Conservation (phyloP, 2,113 vertebrate species). For the Tympanuchus pallidicinctus region DNA sequence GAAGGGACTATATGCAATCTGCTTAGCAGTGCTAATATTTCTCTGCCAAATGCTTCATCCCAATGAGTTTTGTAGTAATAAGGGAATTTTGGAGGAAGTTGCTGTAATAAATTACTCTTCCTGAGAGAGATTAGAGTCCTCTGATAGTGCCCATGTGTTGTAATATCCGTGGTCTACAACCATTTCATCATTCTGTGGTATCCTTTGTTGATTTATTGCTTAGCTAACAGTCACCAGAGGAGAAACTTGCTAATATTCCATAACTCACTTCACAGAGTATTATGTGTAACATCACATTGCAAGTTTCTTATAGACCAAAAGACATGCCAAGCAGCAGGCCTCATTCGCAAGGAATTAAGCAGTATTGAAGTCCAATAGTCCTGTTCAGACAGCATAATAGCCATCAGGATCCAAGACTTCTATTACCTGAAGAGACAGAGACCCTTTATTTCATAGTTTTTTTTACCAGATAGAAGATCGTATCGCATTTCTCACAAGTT, state of each 20-base stretch:
- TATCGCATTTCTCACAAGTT: background rate
- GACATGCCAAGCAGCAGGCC: slow-evolving; percentile 28
- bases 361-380: background rate
- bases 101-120: slow-evolving; percentile 28
- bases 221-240: slow-evolving; percentile 34
- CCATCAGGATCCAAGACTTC: background rate
- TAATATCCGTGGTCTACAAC: slow-evolving; percentile 52
- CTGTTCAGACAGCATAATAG: background rate
- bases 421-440: background rate
- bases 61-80: background rate
- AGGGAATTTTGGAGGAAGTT: slow-evolving; percentile 25
- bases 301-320: slow-evolving; percentile 24
- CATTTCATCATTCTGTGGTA: slow-evolving; percentile 38
- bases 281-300: background rate
- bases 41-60: slow-evolving; percentile 1
- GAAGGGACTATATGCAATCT: background rate
- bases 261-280: background rate
- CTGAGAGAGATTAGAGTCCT: slow-evolving; percentile 27
- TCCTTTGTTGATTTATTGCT: slow-evolving; percentile 62
- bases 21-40: background rate
- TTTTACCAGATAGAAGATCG: background rate
- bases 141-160: slow-evolving; percentile 59
- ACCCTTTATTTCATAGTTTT: background rate
- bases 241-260: slow-evolving; percentile 62
- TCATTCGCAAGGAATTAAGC: slow-evolving; percentile 36